Conservation (phyloP, 2,888 invertebrate genomes). For the Andrena trimmerana region DNA sequence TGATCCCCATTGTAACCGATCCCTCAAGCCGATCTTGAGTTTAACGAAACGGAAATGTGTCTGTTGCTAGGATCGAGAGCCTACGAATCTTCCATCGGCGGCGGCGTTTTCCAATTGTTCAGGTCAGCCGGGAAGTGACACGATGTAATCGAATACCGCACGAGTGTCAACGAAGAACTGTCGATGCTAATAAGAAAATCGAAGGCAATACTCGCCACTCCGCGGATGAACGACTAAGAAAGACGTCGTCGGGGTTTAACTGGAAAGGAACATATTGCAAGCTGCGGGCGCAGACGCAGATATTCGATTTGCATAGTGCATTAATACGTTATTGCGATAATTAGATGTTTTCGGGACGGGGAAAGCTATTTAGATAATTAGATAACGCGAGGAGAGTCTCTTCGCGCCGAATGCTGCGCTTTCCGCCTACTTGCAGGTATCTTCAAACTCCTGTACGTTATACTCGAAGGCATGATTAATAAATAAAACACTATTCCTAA, state of each 20-base stretch:
- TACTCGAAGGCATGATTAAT: no score
- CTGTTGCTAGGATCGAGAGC: neutral
- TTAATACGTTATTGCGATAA: constrained; percentile 59
- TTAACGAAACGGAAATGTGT: neutral
- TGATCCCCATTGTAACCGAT: constrained; percentile 21
- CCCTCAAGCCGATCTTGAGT: no score
- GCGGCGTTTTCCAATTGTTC: neutral
- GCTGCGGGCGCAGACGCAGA: constrained; percentile 62
- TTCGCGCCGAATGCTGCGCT: no score
- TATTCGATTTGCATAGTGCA: constrained; percentile 55
- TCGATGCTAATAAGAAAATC: constrained; percentile 63
- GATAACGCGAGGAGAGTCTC: no score
- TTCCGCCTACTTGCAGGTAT: no score
- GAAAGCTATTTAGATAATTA: constrained; percentile 10
- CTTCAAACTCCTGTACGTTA: no score
- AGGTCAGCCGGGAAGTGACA: neutral
- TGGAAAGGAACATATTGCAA: constrained; percentile 64
- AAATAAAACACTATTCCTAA: no score
- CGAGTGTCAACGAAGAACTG: constrained; percentile 32
- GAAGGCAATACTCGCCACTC: constrained; percentile 51
- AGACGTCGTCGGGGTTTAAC: constrained; percentile 60
- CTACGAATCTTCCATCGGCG: neutral
- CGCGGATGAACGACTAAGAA: constrained; percentile 64
- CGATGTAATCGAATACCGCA: constrained; percentile 16
- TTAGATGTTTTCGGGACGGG: constrained; percentile 38